Base-by-base conservation (phyloP, 2,888 invertebrate species). In the Watsonalla cultraria region DNA sequence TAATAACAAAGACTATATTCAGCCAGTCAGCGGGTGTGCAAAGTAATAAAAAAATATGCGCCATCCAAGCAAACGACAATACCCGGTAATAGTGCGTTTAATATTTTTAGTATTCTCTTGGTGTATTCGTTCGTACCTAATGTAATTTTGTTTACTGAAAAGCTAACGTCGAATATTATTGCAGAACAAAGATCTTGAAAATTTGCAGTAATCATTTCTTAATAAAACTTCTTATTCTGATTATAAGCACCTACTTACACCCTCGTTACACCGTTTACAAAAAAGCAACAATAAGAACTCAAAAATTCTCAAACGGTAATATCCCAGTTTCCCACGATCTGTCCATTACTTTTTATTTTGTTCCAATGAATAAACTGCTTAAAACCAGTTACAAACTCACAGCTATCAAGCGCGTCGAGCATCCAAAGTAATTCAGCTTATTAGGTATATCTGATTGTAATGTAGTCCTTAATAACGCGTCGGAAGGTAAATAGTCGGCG, bases 381-480 rank as follows among this genome's bases (percentile, higher is more conserved):
- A 5, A 11, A 5, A 42, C 11, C 11, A 5, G 11, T 11, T 42
- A 42, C 11, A 5, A 11, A 11, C 42, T 42, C 42, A 11, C 11
- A 5, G 42, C 11, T 11, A 2, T 5, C 42, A 42, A 42, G 11
- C 11, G 11, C 11, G 5, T 42, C 42, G 42, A 42, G 42, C 11
- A 42, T 42, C 42, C 42, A 42, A 42, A 37, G 37, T 37, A 2
- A 8, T 37, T 37, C 67, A 67, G 60, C 65, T 24, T 46, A 24
- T 50, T 24, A 24, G 24, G 24, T 24, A 62, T 71, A 74, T 73
- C 73, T 71, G 78, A 78, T 78, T 74, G 78, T 74, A 73, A 70
- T 68, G 69, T 78, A 74, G 78, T 77, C 78, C 77, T 72, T 78
- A 78, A 81, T 83, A 81, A 76, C 76, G 63, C 69, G 69, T 64